A percentile compares a stretch with the other conserved stretches of the same genome.
Evolutionary conservation across 2,113 vertebrate genomes (phyloP).

Genomic region (Pedionomus torquatus): DNA sequence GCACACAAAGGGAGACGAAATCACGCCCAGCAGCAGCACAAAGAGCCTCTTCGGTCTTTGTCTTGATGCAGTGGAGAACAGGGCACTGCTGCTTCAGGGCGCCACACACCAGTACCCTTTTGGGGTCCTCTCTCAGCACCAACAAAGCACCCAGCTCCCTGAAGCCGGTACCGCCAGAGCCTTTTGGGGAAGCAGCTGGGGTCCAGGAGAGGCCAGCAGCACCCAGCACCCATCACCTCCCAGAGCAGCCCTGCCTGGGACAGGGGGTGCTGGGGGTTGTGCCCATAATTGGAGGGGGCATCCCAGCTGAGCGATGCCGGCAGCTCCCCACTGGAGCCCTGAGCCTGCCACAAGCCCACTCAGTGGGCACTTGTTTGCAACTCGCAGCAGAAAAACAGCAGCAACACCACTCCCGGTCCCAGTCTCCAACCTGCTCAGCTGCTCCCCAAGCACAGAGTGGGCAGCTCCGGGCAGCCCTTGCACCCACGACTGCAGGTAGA

Average conservation of each 20-base stretch:
- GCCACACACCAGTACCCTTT: neutral
- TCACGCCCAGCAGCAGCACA: neutral
- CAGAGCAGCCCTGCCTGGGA: neutral
- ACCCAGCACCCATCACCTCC: neutral
- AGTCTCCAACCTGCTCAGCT: neutral
- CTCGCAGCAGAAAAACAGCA: neutral
- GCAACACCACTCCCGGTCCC: rapidly evolving
- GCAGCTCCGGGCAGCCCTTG: neutral
- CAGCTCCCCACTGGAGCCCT: neutral
- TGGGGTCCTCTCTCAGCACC: neutral
- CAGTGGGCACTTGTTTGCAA: rapidly evolving
- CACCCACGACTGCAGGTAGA: neutral
- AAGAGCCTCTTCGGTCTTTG: neutral
- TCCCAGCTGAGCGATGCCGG: rapidly evolving
- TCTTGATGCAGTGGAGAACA: neutral
- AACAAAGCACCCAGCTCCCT: neutral
- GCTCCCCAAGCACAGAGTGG: rapidly evolving
- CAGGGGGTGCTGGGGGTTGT: too few relatives aligned
- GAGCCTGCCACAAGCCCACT: neutral
- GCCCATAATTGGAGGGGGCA: rapidly evolving
- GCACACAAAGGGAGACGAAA: neutral
- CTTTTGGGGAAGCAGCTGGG: neutral
- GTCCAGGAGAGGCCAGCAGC: neutral
- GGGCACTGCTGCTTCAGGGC: neutral
- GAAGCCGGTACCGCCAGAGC: rapidly evolving